Evolutionary conservation across 2,797 vertebrate species (phyloP).

Genomic region (Clarias pachynema): DNA sequence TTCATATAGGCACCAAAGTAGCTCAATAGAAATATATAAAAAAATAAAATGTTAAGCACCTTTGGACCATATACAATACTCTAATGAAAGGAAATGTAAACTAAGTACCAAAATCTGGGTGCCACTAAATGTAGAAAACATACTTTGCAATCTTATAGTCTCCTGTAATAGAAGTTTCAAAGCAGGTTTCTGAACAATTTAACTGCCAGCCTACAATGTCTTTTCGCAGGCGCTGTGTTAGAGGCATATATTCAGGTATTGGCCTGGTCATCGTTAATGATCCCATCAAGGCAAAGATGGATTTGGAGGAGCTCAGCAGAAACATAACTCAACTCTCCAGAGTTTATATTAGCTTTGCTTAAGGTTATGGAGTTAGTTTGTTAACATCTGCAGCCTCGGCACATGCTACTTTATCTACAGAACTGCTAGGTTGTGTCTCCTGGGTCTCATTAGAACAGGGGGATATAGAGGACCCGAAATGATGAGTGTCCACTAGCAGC

Average conservation of each 20-base stretch:
- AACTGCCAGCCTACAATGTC: not conserved
- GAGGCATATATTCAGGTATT: conserved; percentile 1
- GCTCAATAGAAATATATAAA: conserved; percentile 78
- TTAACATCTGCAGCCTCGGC: conserved; percentile 72
- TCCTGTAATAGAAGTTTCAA: conserved; percentile 20
- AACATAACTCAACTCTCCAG: conserved; percentile 22
- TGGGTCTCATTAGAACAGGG: conserved; percentile 75
- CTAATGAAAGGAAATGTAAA: conserved; percentile 55
- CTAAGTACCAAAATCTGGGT: conserved; percentile 51
- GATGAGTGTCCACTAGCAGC: conserved; percentile 81
- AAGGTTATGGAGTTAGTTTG: conserved; percentile 72
- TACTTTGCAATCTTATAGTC: conserved; percentile 4
- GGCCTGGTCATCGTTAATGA: conserved; percentile 17
- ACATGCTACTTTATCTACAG: conserved; percentile 69
- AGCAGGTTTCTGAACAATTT: not conserved
- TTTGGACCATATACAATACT: conserved; percentile 33
- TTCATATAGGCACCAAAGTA: conserved; percentile 82
- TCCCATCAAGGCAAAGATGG: conserved; percentile 31
- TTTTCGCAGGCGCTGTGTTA: conserved; percentile 14
- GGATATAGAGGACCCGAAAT: conserved; percentile 66
- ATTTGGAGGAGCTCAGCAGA: conserved; percentile 30
- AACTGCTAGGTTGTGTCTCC: conserved; percentile 77
- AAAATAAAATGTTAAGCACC: conserved; percentile 83
- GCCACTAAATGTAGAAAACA: conserved; percentile 62
- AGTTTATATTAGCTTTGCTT: conserved; percentile 33